Conservation (phyloP, 2,888 invertebrate species). For the Prosopocoilus inquinatus region DNA sequence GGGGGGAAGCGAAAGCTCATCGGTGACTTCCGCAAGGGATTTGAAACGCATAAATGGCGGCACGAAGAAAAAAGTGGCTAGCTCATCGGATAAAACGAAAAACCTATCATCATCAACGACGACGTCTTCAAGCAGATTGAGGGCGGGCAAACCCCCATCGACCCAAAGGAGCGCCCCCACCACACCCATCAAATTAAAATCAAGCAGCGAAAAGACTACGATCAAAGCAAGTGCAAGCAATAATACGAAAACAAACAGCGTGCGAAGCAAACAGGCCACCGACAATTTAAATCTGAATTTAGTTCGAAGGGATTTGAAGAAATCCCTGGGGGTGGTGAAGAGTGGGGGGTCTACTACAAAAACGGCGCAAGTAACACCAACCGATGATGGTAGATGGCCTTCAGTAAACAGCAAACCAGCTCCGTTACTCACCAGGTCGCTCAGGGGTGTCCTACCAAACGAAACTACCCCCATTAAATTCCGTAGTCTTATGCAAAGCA, state of each 20-base stretch:
- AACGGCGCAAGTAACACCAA: conserved; percentile 62
- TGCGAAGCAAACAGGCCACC: conserved; percentile 7
- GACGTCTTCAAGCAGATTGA: conserved; percentile 23
- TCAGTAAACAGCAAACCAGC: conserved; percentile 51
- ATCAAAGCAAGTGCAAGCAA: conserved; percentile 16
- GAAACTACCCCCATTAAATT: conserved; percentile 38
- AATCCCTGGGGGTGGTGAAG: conserved; percentile 12
- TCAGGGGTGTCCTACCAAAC: conserved; percentile 44
- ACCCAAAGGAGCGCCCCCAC: conserved; percentile 54
- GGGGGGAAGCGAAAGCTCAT: conserved; percentile 77
- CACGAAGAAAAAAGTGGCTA: conserved; percentile 60
- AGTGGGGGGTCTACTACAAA: conserved; percentile 20
- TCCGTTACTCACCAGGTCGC: conserved; percentile 43
- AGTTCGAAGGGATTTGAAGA: conserved; percentile 12
- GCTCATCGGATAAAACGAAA: conserved; percentile 48
- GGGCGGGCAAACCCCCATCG: conserved; percentile 40
- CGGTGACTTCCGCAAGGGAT: conserved; percentile 51
- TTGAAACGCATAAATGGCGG: conserved; percentile 49
- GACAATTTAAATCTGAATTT: conserved; percentile 10
- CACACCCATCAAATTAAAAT: conserved; percentile 36
- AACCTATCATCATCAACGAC: conserved; percentile 1
- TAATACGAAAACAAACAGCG: conserved; percentile 8
- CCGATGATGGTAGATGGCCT: conserved; percentile 73
- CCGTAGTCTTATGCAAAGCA: conserved; percentile 19
- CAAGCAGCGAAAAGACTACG: conserved; percentile 15